phyloP scores from a whole-genome alignment of 2,113 vertebrate genomes.

The Cynocephalus volans region DNA sequence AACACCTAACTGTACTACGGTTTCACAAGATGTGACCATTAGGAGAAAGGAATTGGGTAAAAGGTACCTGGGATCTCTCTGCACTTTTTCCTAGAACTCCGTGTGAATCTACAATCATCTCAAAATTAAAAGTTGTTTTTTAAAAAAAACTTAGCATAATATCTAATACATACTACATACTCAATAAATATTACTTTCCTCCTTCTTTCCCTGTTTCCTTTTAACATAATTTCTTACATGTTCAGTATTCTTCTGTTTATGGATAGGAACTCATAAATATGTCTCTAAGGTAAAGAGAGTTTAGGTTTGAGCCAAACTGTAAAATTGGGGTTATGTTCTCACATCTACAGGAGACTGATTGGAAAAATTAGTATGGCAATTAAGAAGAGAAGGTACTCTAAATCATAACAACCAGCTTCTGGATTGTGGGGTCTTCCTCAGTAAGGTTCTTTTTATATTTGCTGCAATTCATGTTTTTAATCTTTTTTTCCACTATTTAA shows the following conservation, averaged over 20 bases:
- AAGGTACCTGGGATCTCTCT: neutral
- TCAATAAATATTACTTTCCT: neutral
- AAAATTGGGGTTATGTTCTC: neutral
- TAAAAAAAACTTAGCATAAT: neutral
- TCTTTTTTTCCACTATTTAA: constrained; percentile 12
- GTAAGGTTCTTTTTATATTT: neutral
- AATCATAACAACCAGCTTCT: neutral
- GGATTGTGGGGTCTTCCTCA: neutral
- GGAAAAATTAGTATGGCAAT: neutral
- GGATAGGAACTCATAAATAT: neutral
- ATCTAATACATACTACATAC: neutral
- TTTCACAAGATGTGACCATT: neutral
- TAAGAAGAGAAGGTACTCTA: neutral
- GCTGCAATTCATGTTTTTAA: neutral
- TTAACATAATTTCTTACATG: neutral
- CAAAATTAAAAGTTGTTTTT: neutral
- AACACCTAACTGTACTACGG: neutral
- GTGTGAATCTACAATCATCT: neutral
- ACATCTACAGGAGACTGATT: neutral
- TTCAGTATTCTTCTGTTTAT: neutral
- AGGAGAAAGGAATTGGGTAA: neutral
- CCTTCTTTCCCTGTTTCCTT: neutral
- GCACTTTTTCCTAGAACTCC: neutral
- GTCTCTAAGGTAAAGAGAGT: neutral
- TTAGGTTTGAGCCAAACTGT: neutral